Conservation (phyloP, 2,888 invertebrate genomes). For the Drosophila ezoana region DNA sequence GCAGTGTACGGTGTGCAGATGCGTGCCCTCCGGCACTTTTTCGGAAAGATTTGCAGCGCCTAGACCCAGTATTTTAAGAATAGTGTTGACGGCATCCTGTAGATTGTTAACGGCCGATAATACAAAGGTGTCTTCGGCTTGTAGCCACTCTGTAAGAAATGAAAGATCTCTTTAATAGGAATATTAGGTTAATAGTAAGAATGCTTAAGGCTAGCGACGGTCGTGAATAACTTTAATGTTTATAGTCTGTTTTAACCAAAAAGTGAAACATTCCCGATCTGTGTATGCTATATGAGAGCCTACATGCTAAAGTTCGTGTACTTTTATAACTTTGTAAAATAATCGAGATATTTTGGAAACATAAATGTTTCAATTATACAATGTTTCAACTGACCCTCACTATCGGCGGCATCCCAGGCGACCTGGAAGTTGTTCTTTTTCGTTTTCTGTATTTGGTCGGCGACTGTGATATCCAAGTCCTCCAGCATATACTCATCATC, state of each 20-base stretch:
- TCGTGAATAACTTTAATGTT: too few relatives aligned
- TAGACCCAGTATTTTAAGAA: conserved; percentile 92
- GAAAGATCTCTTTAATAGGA: neutral
- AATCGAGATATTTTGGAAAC: too few relatives aligned
- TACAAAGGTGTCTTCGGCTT: conserved; percentile 96
- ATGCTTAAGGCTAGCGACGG: too few relatives aligned
- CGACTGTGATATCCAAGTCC: conserved; percentile 93
- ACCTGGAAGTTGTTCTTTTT: conserved; percentile 91
- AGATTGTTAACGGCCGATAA: conserved; percentile 91
- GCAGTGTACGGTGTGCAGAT: conserved; percentile 91
- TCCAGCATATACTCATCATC: conserved; percentile 98
- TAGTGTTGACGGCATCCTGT: conserved; percentile 93
- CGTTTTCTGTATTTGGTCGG: conserved; percentile 93
- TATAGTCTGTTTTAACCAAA: too few relatives aligned
- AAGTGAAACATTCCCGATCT: too few relatives aligned
- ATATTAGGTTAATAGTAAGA: neutral
- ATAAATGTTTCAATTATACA: too few relatives aligned
- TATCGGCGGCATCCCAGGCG: conserved; percentile 91
- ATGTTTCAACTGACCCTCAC: conserved; percentile 85
- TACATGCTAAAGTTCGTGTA: too few relatives aligned
- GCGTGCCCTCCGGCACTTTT: conserved; percentile 92
- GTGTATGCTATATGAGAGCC: too few relatives aligned
- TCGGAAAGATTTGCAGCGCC: conserved; percentile 94
- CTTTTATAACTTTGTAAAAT: too few relatives aligned
- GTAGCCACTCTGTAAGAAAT: conserved; percentile 85